Base-by-base conservation (phyloP, 2,797 vertebrate genomes). In the Sebastes cheni region DNA sequence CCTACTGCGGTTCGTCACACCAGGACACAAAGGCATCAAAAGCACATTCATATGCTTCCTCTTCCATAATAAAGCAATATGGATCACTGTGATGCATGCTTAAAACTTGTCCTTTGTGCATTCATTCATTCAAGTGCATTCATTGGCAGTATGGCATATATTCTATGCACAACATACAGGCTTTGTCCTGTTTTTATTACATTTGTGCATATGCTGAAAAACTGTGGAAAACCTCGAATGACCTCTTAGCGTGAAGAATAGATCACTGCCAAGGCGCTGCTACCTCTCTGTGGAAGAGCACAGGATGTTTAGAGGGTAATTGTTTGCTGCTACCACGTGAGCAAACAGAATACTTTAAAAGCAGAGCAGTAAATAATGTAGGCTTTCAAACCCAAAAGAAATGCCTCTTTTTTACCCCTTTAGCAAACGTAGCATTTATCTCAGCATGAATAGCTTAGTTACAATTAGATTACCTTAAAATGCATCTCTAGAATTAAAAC, bases 391-490 rank as follows among this genome's bases (percentile, higher is more conserved):
- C 56, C 18, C 18, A 27, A 75, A 80, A 81, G 30, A 80, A 66
- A 81, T 56, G 25, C 62, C 5, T 61, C 30, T 22, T 30, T n/a
- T 12, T 29, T 64, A 39, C 23, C 42, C 29, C 20, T 84, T 79
- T 42, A 50, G 66, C 29, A 79, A 82, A 83, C 56, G 62, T 69
- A 78, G 61, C 60, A 83, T 90, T 87, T 81, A 86, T 90, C 82
- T 86, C 86, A 79, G 64, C 78, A 78, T 61, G 79, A 84, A 86
- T 71, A 67, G 25, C 66, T 88, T 27, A 9, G 61, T 79, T 81
- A 12, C 36, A 86, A 86, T 86, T 82, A 73, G 65, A 87, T 92
- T 82, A 88, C 70, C 72, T 92, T 76, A 50, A 88, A 90, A 84
- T 55, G 60, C 70, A 82, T 86, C 73, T 79, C 61, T 67, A 36